phyloP scores from a whole-genome alignment of 2,113 vertebrate species.

The Progne subis region DNA sequence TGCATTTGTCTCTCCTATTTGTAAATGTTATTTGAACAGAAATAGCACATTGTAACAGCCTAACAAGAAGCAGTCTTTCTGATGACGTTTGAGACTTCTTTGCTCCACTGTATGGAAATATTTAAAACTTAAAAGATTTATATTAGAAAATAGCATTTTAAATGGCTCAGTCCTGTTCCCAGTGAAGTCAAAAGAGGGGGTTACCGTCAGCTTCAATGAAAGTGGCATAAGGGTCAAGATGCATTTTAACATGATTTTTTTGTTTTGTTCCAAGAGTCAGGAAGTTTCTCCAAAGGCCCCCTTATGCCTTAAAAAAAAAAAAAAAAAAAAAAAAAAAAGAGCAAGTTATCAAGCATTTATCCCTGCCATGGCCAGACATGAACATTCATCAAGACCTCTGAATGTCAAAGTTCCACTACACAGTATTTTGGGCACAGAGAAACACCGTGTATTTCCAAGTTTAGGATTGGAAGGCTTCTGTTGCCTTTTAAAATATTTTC shows the following conservation, averaged over 20 bases:
- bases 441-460: not conserved
- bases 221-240: not conserved
- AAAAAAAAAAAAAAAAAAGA: not conserved
- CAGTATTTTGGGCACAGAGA: not conserved
- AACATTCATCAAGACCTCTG: fast-evolving
- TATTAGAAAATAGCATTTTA: constrained; percentile 2
- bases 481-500: not conserved
- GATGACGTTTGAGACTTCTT: constrained; percentile 23
- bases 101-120: constrained; percentile 52
- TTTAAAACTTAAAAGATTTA: constrained; percentile 53
- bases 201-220: not conserved
- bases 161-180: not conserved
- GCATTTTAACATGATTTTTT: not conserved
- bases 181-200: not conserved
- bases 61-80: constrained; percentile 63
- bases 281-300: not conserved
- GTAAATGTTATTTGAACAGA: constrained; percentile 45
- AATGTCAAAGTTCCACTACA: not conserved
- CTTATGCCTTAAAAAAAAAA: fast-evolving
- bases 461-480: not conserved
- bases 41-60: constrained; percentile 56
- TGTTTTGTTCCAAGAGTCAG: not conserved
- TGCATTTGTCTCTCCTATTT: constrained; percentile 56
- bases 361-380: not conserved
- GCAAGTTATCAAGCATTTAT: not conserved